Percentiles rank a stretch among this genome's conserved stretches.
These are phyloP conservation scores for Drosophila sp. DNA, from an alignment of 1,140 invertebrate genomes.

Conservation along the genomic window DNA sequence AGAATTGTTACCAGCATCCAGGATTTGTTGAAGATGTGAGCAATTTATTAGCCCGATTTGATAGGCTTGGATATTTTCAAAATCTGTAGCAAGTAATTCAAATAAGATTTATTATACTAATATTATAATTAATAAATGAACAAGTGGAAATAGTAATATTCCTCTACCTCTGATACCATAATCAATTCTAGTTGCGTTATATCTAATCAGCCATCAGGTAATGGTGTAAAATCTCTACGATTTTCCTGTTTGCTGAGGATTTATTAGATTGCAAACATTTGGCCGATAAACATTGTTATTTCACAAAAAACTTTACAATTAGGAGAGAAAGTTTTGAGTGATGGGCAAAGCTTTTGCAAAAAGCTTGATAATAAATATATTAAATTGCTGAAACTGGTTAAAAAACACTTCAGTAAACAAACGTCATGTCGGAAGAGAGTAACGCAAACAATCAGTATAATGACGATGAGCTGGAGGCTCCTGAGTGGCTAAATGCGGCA, in stretches of 20 bases:
- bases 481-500: conserved; percentile 53
- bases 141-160: too few species aligned
- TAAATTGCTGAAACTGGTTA: neutral
- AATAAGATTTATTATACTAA: too few species aligned
- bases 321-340: too few species aligned
- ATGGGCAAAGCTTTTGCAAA: neutral
- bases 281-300: too few species aligned
- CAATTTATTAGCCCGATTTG: conserved; percentile 42
- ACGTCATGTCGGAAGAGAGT: conserved; percentile 19
- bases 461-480: conserved; percentile 64
- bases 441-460: conserved; percentile 34
- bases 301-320: neutral
- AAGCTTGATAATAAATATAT: neutral
- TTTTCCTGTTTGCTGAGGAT: too few species aligned
- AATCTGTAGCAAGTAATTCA: neutral
- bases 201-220: too few species aligned
- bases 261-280: too few species aligned
- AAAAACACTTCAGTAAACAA: conserved; percentile 6
- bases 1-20: conserved; percentile 26
- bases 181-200: too few species aligned
- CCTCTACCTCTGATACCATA: too few species aligned
- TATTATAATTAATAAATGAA: too few species aligned
- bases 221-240: too few species aligned
- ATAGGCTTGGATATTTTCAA: conserved; percentile 51
- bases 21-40: conserved; percentile 33